These are phyloP conservation scores for Sarcophaga variegata DNA, from an alignment of 2,888 invertebrate genomes.

Conservation along the genomic window DNA sequence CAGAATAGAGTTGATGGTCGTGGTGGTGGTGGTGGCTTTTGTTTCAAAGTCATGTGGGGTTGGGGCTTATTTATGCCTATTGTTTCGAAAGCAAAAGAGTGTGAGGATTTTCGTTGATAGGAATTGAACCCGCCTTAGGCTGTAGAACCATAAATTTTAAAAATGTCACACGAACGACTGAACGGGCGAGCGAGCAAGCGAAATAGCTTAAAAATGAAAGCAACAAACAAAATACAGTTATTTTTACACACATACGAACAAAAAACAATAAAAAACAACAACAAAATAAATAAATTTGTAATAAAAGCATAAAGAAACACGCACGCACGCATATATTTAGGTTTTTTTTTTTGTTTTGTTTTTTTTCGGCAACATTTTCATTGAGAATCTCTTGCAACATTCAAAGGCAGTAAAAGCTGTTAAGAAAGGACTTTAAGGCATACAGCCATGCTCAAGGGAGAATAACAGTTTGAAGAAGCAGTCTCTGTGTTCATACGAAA, in stretches of 20 bases:
- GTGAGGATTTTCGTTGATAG: slow-evolving; percentile 60
- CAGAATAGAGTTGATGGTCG: background rate
- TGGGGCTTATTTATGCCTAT: slow-evolving; percentile 47
- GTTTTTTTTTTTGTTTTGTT: background rate
- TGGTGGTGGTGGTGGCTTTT: slow-evolving; percentile 14
- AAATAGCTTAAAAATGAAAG: background rate
- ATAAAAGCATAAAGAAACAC: slow-evolving; percentile 49
- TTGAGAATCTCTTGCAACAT: background rate
- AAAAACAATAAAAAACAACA: background rate
- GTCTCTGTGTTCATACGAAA: background rate
- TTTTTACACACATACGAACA: background rate
- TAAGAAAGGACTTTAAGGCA: background rate
- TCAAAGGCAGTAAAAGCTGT: background rate
- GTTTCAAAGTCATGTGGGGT: slow-evolving; percentile 9
- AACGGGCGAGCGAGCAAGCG: background rate
- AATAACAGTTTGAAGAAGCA: background rate
- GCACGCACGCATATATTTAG: slow-evolving; percentile 59
- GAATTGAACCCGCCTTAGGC: slow-evolving; percentile 71
- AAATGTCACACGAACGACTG: slow-evolving; percentile 75
- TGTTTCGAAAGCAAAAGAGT: slow-evolving; percentile 50
- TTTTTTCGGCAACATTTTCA: slow-evolving; percentile 8
- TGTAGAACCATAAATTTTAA: slow-evolving; percentile 77
- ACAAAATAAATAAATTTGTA: slow-evolving; percentile 19
- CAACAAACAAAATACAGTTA: slow-evolving; percentile 28
- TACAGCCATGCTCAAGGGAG: background rate